Conservation (phyloP, 1,140 invertebrate species). For the Atopsyche davidsoni region DNA sequence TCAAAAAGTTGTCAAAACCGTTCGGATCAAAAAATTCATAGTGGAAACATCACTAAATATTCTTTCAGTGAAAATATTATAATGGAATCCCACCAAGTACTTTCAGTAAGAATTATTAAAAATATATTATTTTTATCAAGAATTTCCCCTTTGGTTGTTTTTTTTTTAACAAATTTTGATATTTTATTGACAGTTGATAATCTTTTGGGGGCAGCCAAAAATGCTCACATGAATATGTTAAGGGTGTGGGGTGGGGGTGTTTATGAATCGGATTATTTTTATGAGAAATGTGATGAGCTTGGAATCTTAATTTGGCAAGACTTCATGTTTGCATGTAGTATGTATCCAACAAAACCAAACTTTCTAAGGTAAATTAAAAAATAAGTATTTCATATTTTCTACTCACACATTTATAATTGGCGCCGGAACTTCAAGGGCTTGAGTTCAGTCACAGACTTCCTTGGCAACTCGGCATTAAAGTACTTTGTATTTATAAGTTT, state of each 20-base stretch:
- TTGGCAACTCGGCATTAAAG: too few relatives aligned
- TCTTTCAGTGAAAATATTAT: too few relatives aligned
- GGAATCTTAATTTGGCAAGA: conserved; percentile 90
- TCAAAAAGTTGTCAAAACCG: too few relatives aligned
- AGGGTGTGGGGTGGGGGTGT: conserved; percentile 96
- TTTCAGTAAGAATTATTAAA: conserved; percentile 3
- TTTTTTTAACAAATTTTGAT: conserved; percentile 4
- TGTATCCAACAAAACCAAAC: conserved; percentile 76
- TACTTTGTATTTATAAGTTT: too few relatives aligned
- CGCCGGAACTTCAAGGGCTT: too few relatives aligned
- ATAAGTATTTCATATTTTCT: background rate
- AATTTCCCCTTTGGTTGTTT: too few relatives aligned
- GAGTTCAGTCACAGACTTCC: too few relatives aligned
- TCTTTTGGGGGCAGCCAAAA: conserved; percentile 65
- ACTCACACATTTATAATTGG: too few relatives aligned
- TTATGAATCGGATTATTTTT: conserved; percentile 91
- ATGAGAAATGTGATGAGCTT: conserved; percentile 73
- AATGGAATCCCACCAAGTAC: too few relatives aligned
- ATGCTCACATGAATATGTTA: conserved; percentile 89
- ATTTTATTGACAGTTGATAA: conserved; percentile 38
- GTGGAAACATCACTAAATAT: too few relatives aligned
- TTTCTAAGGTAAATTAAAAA: conserved; percentile 58
- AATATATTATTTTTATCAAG: background rate
- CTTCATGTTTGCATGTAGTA: conserved; percentile 94
- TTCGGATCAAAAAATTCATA: too few relatives aligned